phyloP scores from a whole-genome alignment of 2,797 vertebrate species.

The Malacoctenus gilli region DNA sequence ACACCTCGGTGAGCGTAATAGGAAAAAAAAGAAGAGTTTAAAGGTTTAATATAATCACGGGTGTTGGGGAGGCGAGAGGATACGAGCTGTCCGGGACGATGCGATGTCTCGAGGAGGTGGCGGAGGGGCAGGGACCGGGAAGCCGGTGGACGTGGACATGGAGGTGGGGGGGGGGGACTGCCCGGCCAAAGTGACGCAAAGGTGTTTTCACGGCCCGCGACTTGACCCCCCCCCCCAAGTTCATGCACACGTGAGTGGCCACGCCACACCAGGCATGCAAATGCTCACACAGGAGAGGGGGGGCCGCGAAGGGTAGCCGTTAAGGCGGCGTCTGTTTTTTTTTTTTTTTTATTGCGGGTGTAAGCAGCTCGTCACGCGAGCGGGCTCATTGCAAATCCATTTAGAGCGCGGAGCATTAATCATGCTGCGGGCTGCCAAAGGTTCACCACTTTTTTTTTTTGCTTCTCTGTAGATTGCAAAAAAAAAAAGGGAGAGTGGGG shows the following conservation, averaged over 20 bases:
- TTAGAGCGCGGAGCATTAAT: slow-evolving; percentile 77
- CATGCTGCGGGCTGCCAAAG: slow-evolving; percentile 67
- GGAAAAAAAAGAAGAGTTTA: slow-evolving; percentile 76
- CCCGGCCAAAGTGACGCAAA: no score
- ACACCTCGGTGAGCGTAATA: slow-evolving; percentile 65
- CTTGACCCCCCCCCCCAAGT: slow-evolving; percentile 6
- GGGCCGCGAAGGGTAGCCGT: slow-evolving; percentile 30
- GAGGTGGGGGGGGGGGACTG: no score
- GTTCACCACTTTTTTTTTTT: slow-evolving; percentile 65
- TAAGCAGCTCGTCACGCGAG: slow-evolving; percentile 78
- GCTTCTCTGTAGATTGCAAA: slow-evolving; percentile 61
- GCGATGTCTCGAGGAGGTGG: slow-evolving; percentile 42
- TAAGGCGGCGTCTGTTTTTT: neutral
- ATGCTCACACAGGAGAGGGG: slow-evolving; percentile 53
- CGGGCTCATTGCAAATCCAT: slow-evolving; percentile 82
- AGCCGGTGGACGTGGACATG: no score
- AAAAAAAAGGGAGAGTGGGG: slow-evolving; percentile 47
- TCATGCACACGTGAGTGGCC: slow-evolving; percentile 28
- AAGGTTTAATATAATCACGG: slow-evolving; percentile 78
- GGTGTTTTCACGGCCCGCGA: no score
- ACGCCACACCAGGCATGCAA: slow-evolving; percentile 51
- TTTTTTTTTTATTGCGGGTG: slow-evolving; percentile 76
- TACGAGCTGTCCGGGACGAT: slow-evolving; percentile 54
- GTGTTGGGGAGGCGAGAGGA: slow-evolving; percentile 64
- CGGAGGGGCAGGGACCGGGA: slow-evolving; percentile 34